Evolutionary conservation across 2,797 vertebrate species (phyloP), one percentile per base, ranked within the genome.

Genomic region (Tinamus major): DNA sequence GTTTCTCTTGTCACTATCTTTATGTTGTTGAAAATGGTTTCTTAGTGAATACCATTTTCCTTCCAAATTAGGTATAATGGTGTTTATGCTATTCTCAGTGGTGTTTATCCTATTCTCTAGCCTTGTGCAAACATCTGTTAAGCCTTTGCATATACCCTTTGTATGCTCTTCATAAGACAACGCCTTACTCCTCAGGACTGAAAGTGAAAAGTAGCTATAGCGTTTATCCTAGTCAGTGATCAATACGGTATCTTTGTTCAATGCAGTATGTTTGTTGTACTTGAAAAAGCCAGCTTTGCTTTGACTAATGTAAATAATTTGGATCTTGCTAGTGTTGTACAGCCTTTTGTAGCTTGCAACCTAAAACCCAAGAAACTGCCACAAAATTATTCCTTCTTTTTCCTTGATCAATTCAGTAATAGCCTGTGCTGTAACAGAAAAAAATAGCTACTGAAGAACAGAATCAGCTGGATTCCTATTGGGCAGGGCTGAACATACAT

Each of bases 311-410:
- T 53, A 87, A 67, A 70, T 27, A 53, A 53, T 53, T 53, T 53
- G 9, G 51, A 53, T 53, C 51, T 29, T 55, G 15, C 12, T 1
- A 2, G 19, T n/a, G 19, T 77, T 65, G 1, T 0, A 26, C 17
- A 70, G n/a, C 48, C 9, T 86, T 76, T 63, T 1, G 1, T 6
- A 46, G 37, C n/a, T 49, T 86, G 58, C 46, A 51, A 3, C 27
- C 35, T 35, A 71, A 75, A 70, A 10, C 27, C 2, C 0, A 65
- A 55, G 77, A 55, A 83, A 42, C 13, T 13, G 31, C 33, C 63
- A 16, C 13, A 77, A 77, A 87, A 26, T 6, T 2, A 19, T 69
- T 56, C 12, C 37, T 61, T 8, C 27, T 6, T 4, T 63, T 67
- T 63, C 62, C 53, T 85, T 67, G 37, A 77, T 83, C 37, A 24